These are phyloP conservation scores for Lampropteryx suffumata DNA, from an alignment of 2,888 invertebrate species.

Conservation along the genomic window DNA sequence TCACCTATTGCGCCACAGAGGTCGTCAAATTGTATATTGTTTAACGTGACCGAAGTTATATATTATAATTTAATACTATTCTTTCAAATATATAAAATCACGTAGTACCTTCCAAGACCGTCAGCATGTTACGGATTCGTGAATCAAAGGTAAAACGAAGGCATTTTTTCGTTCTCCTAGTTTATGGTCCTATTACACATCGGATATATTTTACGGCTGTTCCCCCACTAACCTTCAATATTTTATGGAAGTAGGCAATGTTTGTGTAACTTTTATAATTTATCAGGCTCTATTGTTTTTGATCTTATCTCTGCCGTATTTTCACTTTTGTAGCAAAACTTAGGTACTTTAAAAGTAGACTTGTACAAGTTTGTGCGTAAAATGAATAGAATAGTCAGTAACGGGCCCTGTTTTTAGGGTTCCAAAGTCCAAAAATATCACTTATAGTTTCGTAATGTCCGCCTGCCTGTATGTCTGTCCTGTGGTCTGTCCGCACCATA, in stretches of 20 bases:
- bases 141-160: constrained; percentile 44
- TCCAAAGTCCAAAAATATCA: too few relatives aligned
- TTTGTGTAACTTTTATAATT: constrained; percentile 23
- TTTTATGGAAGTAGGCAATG: constrained; percentile 39
- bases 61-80: too few relatives aligned
- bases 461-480: too few relatives aligned
- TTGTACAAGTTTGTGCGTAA: background rate
- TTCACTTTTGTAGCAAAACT: constrained; percentile 2
- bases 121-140: constrained; percentile 34
- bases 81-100: too few relatives aligned
- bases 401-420: too few relatives aligned
- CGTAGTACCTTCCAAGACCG: too few relatives aligned
- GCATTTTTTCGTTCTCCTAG: constrained; percentile 43
- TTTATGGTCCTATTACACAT: constrained; percentile 45
- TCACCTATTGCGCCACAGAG: too few relatives aligned
- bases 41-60: too few relatives aligned
- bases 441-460: too few relatives aligned
- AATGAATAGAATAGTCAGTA: too few relatives aligned
- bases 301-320: background rate
- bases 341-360: background rate
- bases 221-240: constrained; percentile 45
- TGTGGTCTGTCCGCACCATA: too few relatives aligned
- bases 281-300: constrained; percentile 12
- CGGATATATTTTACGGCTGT: constrained; percentile 47
- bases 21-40: too few relatives aligned